These are phyloP conservation scores for Pitta sordida DNA, from an alignment of 2,113 vertebrate genomes.

Conservation along the genomic window DNA sequence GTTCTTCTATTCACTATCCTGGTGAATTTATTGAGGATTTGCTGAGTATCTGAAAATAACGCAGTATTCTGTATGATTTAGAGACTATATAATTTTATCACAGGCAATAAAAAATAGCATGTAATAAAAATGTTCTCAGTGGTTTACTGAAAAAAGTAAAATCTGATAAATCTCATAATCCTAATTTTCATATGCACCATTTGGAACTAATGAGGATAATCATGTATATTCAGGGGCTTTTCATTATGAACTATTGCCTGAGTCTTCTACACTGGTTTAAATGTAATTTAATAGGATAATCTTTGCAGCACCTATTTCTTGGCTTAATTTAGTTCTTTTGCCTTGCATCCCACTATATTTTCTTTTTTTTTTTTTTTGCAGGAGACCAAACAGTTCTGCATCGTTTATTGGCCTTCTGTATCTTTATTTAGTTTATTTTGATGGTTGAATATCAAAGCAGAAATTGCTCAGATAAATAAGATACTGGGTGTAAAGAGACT, in stretches of 20 bases:
- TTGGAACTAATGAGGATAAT: background rate
- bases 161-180: constrained; percentile 1
- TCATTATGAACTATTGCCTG: background rate
- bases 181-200: background rate
- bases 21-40: background rate
- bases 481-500: background rate
- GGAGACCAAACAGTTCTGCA: background rate
- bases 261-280: background rate
- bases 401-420: background rate
- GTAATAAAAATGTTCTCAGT: background rate
- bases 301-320: background rate
- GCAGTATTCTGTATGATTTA: background rate
- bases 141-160: background rate
- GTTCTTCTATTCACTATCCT: too few species aligned
- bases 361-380: background rate
- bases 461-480: background rate
- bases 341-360: background rate
- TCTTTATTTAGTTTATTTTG: background rate
- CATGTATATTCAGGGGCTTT: background rate
- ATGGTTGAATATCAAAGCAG: background rate
- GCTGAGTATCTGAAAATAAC: background rate
- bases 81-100: background rate
- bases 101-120: background rate
- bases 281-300: background rate
- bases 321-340: background rate